These are phyloP conservation scores for Odontesthes bonariensis DNA, from an alignment of 2,113 vertebrate species.

Conservation along the genomic window DNA sequence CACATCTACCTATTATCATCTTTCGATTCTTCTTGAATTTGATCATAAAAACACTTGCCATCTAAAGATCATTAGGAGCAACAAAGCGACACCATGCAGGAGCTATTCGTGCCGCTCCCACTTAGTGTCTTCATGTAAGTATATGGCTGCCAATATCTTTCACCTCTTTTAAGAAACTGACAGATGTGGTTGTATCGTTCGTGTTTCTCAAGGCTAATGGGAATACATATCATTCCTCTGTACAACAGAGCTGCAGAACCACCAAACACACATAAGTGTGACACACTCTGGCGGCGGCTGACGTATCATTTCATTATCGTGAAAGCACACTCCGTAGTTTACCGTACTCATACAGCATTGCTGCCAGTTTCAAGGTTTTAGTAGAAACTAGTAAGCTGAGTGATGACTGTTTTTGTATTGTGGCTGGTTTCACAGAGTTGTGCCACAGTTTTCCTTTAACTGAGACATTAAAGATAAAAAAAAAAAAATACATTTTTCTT, in stretches of 20 bases:
- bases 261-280: background rate
- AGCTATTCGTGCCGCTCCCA: background rate
- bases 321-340: background rate
- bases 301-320: background rate
- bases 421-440: background rate
- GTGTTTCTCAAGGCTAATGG: background rate
- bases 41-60: background rate
- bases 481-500: no score
- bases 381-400: no score
- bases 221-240: background rate
- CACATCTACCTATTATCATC: background rate
- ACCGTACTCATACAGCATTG: no score
- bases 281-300: background rate
- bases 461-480: no score
- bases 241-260: background rate
- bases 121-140: background rate
- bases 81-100: background rate
- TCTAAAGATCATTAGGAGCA: constrained; percentile 2
- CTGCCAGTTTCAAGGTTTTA: no score
- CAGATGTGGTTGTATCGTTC: no score
- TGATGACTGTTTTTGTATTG: background rate
- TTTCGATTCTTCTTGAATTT: background rate
- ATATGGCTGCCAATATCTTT: background rate
- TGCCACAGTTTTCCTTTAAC: background rate
- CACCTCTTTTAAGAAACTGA: no score